Evolutionary conservation across 2,797 vertebrate genomes (phyloP).

Genomic region (Myripristis jacobus): DNA sequence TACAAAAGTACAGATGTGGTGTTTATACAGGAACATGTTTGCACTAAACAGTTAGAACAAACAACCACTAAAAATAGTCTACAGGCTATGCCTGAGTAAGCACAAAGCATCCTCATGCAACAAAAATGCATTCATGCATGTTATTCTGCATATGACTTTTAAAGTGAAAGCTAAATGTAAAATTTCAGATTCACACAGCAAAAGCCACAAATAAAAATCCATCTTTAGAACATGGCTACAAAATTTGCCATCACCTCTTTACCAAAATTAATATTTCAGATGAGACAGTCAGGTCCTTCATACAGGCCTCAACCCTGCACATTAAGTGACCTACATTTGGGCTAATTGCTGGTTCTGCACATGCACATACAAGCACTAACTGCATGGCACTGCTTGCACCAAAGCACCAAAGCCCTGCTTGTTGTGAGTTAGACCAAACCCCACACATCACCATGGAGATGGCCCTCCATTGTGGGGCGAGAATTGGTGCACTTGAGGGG

Average conservation of each 20-base stretch:
- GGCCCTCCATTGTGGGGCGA: slow-evolving; percentile 71
- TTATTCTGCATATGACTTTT: background rate
- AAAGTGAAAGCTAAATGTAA: slow-evolving; percentile 11
- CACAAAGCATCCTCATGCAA: too few relatives aligned
- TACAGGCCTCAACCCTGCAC: slow-evolving; percentile 19
- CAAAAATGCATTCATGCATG: too few relatives aligned
- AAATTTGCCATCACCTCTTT: slow-evolving; percentile 34
- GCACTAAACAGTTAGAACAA: too few relatives aligned
- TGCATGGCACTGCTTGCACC: slow-evolving; percentile 58
- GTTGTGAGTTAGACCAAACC: slow-evolving; percentile 69
- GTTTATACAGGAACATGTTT: too few relatives aligned
- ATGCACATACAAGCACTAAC: slow-evolving; percentile 51
- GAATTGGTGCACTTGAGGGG: slow-evolving; percentile 76
- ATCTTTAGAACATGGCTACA: background rate
- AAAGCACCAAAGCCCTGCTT: slow-evolving; percentile 61
- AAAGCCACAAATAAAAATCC: background rate
- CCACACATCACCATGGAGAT: slow-evolving; percentile 76
- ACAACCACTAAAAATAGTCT: too few relatives aligned
- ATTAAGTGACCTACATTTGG: slow-evolving; percentile 66
- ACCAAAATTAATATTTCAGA: slow-evolving; percentile 36
- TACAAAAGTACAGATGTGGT: background rate
- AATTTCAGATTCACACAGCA: background rate
- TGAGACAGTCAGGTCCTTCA: slow-evolving; percentile 16
- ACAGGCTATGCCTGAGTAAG: too few relatives aligned
- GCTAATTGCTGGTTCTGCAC: slow-evolving; percentile 68